Evolutionary conservation across 2,113 vertebrate genomes (phyloP).

Genomic region (Dipodomys spectabilis): DNA sequence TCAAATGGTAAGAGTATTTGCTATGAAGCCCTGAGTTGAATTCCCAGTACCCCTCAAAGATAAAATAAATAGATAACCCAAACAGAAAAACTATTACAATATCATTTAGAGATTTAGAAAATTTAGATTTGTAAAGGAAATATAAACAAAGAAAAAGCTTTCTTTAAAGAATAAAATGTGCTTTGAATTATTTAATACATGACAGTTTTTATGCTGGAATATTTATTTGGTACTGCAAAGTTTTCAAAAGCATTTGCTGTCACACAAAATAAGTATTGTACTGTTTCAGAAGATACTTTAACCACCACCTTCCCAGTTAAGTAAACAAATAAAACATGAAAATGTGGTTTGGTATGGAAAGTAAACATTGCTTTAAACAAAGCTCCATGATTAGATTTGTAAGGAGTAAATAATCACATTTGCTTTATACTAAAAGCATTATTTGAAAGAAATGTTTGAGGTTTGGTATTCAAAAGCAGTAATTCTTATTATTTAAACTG

Average conservation of each 20-base stretch:
- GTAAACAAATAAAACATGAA: slow-evolving; percentile 56
- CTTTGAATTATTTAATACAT: slow-evolving; percentile 21
- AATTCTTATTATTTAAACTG: neutral
- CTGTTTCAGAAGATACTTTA: slow-evolving; percentile 70
- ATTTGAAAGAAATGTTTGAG: slow-evolving; percentile 59
- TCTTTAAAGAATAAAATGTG: neutral
- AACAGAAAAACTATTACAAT: neutral
- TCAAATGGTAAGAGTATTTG: too few relatives aligned
- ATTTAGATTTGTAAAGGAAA: neutral
- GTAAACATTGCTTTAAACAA: slow-evolving; percentile 70
- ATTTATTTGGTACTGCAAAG: neutral
- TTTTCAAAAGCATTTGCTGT: slow-evolving; percentile 42
- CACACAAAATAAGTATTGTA: neutral
- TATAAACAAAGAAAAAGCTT: neutral
- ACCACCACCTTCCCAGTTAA: slow-evolving; percentile 57
- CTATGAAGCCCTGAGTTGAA: too few relatives aligned
- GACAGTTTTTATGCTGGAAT: slow-evolving; percentile 39
- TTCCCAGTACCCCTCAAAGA: too few relatives aligned
- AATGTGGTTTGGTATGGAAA: slow-evolving; percentile 75
- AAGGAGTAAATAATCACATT: slow-evolving; percentile 51
- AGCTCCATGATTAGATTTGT: slow-evolving; percentile 26
- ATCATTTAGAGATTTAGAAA: slow-evolving; percentile 33
- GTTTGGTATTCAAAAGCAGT: slow-evolving; percentile 27
- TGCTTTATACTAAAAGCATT: slow-evolving; percentile 46
- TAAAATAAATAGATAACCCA: too few relatives aligned